Evolutionary conservation across 1,140 invertebrate genomes (phyloP), one percentile per base, ranked within the genome.

Genomic region (Eumaeus atala): DNA sequence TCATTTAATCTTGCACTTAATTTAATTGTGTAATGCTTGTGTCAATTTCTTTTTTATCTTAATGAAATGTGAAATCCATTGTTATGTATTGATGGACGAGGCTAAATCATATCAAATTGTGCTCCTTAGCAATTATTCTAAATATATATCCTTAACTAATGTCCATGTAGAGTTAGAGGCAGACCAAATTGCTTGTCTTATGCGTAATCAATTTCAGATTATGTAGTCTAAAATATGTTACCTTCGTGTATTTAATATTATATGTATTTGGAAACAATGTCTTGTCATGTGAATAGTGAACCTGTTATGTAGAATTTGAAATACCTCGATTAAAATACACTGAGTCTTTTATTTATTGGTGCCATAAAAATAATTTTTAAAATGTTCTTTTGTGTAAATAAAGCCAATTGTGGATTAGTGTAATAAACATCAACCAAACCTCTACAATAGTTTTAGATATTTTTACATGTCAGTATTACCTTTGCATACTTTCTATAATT

Each of bases 211-310:
- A 61, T 59, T 59, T 58, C 47, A 58, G 44, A 54, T 40, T 56
- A 52, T 56, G 54, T 66, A 60, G 51, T 51, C 50, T 52, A 50
- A 54, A 51, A 54, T 57, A 61, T 56, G 47, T 62, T 67, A 60
- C 47, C 51, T 62, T 42, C 56, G 51, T 52, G 51, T 67, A 64
- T 55, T 55, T 59, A 51, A 62, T 64, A 40, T 44, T 62, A 48
- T 59, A 62, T 68, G 55, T 48, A 49, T 44, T 75, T 67, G 52
- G 66, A 69, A 72, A 76, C 70, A 72, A 80, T 83, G 77, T 83
- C 77, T 70, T 69, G 61, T 63, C 56, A 79, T 70, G 70, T 77
- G 73, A 66, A 70, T 60, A 56, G 47, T 59, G 35, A 52, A 36
- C 48, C 18, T 42, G 36, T 9, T 51, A 40, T 51, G 12, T 40